Conservation (phyloP, 2,797 vertebrate species). For the Oreortyx pictus region DNA sequence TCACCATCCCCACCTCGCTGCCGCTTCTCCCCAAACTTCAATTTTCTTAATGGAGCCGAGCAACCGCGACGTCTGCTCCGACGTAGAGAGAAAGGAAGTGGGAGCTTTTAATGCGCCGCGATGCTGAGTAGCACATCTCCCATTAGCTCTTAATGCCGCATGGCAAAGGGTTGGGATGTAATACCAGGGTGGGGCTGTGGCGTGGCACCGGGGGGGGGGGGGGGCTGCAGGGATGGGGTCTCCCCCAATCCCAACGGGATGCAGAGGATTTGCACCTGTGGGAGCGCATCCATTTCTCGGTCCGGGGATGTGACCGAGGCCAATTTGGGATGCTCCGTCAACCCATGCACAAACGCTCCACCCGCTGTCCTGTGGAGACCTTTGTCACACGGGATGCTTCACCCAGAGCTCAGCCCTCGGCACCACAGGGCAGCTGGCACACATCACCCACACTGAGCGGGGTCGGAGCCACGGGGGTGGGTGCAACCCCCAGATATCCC, state of each 20-base stretch:
- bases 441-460: neutral
- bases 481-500: neutral
- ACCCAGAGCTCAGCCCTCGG: neutral
- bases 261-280: neutral
- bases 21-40: neutral
- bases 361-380: neutral
- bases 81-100: neutral
- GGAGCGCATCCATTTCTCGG: neutral
- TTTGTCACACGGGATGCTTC: too few relatives aligned
- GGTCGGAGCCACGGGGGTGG: neutral
- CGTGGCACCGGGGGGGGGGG: too few relatives aligned
- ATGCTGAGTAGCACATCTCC: neutral
- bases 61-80: neutral
- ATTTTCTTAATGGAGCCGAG: conserved; percentile 31
- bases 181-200: neutral
- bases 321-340: neutral
- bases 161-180: neutral
- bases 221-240: neutral
- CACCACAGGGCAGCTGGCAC: neutral
- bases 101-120: neutral
- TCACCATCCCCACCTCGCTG: neutral
- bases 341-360: neutral
- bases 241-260: neutral
- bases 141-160: neutral
- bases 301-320: neutral